Conservation (phyloP, 2,888 invertebrate genomes). For the Sclerodermus sp. region DNA sequence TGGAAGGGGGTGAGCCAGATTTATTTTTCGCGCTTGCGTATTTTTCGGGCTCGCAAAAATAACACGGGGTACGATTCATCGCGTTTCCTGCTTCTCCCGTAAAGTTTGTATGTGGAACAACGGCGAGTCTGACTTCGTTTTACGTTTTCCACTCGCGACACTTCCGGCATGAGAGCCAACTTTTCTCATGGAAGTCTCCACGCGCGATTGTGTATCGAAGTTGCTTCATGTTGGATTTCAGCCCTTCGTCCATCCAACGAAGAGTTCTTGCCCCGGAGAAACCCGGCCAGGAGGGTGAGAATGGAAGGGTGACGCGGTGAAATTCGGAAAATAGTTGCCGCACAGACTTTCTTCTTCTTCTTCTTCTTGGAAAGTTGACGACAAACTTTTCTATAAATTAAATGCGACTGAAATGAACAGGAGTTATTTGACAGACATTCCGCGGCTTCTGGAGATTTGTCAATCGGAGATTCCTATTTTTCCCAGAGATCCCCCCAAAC, state of each 20-base stretch:
- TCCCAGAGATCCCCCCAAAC: too few species aligned
- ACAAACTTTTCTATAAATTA: slow-evolving; percentile 54
- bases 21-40: too few species aligned
- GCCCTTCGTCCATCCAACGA: slow-evolving; percentile 14
- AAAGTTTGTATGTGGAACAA: too few species aligned
- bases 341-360: slow-evolving; percentile 11
- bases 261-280: slow-evolving; percentile 7
- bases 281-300: slow-evolving; percentile 4
- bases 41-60: too few species aligned
- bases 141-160: slow-evolving; percentile 11
- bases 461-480: too few species aligned
- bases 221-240: slow-evolving; percentile 26
- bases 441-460: too few species aligned
- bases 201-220: slow-evolving; percentile 27
- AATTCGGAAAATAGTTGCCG: slow-evolving; percentile 18
- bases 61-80: too few species aligned
- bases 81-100: too few species aligned
- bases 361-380: slow-evolving; percentile 46
- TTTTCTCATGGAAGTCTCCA: slow-evolving; percentile 19
- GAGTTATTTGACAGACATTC: too few species aligned
- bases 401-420: slow-evolving; percentile 45
- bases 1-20: too few species aligned
- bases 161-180: slow-evolving; percentile 25
- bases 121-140: too few species aligned
- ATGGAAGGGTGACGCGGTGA: slow-evolving; percentile 2